Percentiles rank a stretch among this genome's conserved stretches.
phyloP scores from a whole-genome alignment of 2,888 invertebrate genomes.

The Anorthoa munda region DNA sequence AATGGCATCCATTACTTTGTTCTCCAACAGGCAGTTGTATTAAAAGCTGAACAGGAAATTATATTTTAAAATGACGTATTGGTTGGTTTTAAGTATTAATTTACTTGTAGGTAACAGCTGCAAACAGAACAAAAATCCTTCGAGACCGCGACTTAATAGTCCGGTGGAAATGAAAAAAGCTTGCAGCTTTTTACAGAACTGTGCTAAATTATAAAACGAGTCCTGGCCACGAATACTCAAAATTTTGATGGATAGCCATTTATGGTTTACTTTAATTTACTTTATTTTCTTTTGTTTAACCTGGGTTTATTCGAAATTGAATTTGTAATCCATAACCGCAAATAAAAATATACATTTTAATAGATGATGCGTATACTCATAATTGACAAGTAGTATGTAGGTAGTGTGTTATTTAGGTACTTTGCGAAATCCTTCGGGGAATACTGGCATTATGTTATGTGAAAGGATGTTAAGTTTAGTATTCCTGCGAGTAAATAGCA shows the following conservation, averaged over 20 bases:
- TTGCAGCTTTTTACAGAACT: background rate
- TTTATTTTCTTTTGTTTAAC: background rate
- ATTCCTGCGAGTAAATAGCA: no score
- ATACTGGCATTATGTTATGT: no score
- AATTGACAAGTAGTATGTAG: no score
- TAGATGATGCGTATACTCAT: no score
- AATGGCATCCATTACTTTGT: slow-evolving; percentile 22
- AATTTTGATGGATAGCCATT: background rate
- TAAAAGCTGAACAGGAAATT: slow-evolving; percentile 7
- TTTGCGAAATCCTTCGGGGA: no score
- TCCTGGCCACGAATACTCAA: background rate
- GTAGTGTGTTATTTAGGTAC: no score
- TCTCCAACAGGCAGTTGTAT: background rate
- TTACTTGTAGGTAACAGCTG: background rate
- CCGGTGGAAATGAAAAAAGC: no score
- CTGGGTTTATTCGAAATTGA: background rate
- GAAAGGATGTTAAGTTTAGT: no score
- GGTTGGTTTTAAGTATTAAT: background rate
- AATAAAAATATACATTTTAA: no score
- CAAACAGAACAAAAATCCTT: background rate
- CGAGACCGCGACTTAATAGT: no score
- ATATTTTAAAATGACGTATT: slow-evolving; percentile 25
- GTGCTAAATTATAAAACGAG: background rate
- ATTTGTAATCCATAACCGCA: background rate
- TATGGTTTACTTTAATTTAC: background rate